phyloP scores from a whole-genome alignment of 92 coral and sea anemone genomes.

The Bergia sp. region DNA sequence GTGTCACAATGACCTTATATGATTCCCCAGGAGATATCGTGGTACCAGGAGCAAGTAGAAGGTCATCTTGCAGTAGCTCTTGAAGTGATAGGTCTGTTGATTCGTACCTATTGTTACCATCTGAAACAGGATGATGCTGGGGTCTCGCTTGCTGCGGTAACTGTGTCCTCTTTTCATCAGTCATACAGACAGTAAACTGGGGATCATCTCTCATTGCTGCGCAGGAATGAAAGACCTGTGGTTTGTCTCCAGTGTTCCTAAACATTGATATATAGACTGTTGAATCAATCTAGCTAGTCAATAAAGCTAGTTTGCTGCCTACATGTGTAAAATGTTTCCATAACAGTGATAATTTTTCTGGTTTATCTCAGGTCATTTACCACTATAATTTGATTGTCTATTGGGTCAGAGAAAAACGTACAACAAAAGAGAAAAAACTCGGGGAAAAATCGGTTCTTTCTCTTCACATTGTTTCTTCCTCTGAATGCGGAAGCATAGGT shows the following conservation, averaged over 20 bases:
- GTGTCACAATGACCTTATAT: constrained; percentile 46
- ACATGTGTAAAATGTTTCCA: too few relatives aligned
- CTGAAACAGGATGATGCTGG: not conserved
- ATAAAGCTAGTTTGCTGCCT: too few relatives aligned
- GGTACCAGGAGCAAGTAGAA: constrained; percentile 61
- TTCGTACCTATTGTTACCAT: not conserved
- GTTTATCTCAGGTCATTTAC: too few relatives aligned
- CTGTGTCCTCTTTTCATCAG: constrained; percentile 10
- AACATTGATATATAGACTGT: not conserved
- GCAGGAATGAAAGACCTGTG: constrained; percentile 61
- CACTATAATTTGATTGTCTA: too few relatives aligned
- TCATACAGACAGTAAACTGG: constrained; percentile 59
- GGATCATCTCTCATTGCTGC: constrained; percentile 66
- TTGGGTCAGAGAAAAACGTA: too few relatives aligned
- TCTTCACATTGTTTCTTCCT: too few relatives aligned
- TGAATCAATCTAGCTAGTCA: too few relatives aligned
- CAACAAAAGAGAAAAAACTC: too few relatives aligned
- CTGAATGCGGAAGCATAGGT: too few relatives aligned
- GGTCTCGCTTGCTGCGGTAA: not conserved
- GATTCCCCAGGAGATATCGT: constrained; percentile 59
- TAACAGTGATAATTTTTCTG: too few relatives aligned
- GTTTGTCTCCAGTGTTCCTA: constrained; percentile 59
- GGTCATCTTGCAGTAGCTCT: constrained; percentile 19
- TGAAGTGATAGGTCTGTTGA: constrained; percentile 9
- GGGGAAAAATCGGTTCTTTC: too few relatives aligned